Base-by-base conservation (phyloP, 1,140 invertebrate species). In the Grapholita molesta region DNA sequence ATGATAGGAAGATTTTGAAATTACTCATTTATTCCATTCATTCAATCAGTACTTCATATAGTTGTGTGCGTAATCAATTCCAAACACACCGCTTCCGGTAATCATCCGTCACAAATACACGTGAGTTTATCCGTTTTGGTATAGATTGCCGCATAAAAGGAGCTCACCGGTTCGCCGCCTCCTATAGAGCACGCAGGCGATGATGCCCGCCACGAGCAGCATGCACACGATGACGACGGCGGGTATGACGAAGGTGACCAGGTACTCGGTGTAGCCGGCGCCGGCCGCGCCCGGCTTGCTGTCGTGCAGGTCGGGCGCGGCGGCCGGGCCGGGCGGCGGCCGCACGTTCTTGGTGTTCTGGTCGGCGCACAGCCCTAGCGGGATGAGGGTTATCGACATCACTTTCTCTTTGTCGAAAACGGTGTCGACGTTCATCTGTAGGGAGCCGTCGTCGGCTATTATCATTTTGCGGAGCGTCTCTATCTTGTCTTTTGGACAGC, bases 211-310 rank as follows among this genome's bases (percentile, higher is more conserved):
- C 5, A 99, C 92, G 0, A 98, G 87, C 0, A 99, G 92, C 96
- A 99, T 98, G 6, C 95, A 95, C 0, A 96, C 94, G 69, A 99
- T 98, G 7, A 99, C 97, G 15, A 98, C 94, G 0, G 96, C 96
- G 0, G 98, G 98, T 48, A 99, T 94, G 11, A 99, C 95, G 71
- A 97, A 97, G 0, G 97, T 98, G n/a, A 98, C 94, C 66, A 97
- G 93, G 82, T 98, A 97, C 74, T 97, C 96, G 12, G 97, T 93
- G 79, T 98, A 97, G 74, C 97, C 96, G 0, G 79, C 75, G 24
- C 72, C 76, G 1, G 80, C 79, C 4, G 76, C 74, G 6, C 78
- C 78, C 2, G 84, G 73, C 53, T 86, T 87, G 48, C 70, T 75
- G 57, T 83, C 83, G 18, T 81, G 80, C 42, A 48, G 71, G 48